Evolutionary conservation across 2,113 vertebrate genomes (phyloP).

Genomic region (Meleagris gallopavo): DNA sequence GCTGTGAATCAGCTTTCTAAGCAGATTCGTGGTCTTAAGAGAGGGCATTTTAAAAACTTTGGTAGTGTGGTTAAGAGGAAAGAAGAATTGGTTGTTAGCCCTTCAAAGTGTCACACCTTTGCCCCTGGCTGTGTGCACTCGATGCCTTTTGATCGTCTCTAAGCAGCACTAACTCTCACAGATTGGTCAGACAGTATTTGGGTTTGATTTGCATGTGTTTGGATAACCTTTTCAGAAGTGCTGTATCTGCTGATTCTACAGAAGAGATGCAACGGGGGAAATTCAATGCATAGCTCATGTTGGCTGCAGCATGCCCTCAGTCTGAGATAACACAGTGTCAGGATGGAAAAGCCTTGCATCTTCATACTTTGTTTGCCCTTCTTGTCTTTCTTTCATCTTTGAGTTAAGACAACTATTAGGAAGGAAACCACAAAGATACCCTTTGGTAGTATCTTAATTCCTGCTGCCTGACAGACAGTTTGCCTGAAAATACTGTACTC

Average conservation of each 20-base stretch:
- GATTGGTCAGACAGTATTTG: background rate
- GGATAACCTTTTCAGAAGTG: background rate
- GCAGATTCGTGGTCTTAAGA: fast-evolving
- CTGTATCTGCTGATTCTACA: background rate
- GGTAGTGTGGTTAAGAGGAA: background rate
- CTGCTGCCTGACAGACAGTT: background rate
- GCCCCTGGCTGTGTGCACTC: fast-evolving
- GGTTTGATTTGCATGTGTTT: background rate
- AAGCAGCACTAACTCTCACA: background rate
- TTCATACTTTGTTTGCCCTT: background rate
- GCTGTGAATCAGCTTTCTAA: background rate
- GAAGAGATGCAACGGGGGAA: background rate
- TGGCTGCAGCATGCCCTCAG: background rate
- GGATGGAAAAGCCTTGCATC: background rate
- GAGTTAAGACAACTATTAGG: background rate
- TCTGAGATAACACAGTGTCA: background rate
- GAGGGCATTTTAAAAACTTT: background rate
- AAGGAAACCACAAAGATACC: background rate
- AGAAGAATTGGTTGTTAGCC: background rate
- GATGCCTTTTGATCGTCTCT: background rate
- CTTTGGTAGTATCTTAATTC: background rate
- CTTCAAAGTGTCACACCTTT: background rate
- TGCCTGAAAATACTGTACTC: background rate
- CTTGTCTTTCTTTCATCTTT: background rate
- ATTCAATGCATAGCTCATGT: fast-evolving